Conservation (phyloP, 2,113 vertebrate species). For the Boulengeromyrus knoepffleri region DNA sequence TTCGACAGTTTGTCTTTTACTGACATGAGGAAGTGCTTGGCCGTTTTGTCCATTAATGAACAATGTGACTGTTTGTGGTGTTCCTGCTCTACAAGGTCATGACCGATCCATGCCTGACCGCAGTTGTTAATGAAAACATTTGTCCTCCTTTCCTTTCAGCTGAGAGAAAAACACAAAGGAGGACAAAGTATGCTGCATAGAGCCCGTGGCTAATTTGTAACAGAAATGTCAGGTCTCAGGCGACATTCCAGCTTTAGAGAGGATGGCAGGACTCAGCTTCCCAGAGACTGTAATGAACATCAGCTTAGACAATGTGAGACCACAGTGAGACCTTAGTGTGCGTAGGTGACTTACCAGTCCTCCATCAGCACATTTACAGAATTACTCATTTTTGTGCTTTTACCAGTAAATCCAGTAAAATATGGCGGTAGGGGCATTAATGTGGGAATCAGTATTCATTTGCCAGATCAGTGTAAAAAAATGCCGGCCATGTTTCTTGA, state of each 20-base stretch:
- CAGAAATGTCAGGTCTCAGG: neutral
- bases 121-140: neutral
- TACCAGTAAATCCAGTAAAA: neutral
- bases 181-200: neutral
- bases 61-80: neutral
- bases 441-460: neutral
- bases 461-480: neutral
- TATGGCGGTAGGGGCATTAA: neutral
- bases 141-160: neutral
- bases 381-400: neutral
- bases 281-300: neutral
- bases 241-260: neutral
- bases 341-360: neutral
- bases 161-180: neutral
- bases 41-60: neutral
- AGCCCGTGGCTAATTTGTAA: neutral
- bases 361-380: neutral
- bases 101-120: neutral
- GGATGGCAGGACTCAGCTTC: neutral
- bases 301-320: neutral
- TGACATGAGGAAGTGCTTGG: neutral
- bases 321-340: neutral
- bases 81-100: neutral
- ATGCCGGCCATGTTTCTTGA: neutral
- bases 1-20: neutral